Base-by-base conservation (phyloP, 2,113 vertebrate species). In the Entelurus aequoreus region DNA sequence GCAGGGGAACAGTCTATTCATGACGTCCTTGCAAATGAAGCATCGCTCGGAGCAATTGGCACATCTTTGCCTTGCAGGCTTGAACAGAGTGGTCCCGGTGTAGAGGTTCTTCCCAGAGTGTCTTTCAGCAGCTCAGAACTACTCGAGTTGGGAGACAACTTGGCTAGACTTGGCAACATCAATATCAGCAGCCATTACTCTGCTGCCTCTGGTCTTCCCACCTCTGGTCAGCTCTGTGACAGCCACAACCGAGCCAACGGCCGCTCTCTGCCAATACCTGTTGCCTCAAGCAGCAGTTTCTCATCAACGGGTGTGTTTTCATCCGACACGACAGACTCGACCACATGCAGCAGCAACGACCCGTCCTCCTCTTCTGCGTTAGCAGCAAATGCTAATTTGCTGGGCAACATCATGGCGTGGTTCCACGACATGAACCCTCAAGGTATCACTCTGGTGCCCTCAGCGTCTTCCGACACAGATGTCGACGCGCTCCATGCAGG, bases 351-450 rank as follows among this genome's bases (percentile, higher is more conserved):
- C 74, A 78, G 74, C 69, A 81, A 80, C 15, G 92, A 94, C 42
- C 87, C 92, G 40, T 83, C 84, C 19, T 84, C 83, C 0, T 80
- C 86, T 36, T 84, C 82, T 11, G 60, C 71, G 1, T 69, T 81
- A 36, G 89, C 90, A 38, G 81, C 92, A 71, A 93, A 53, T 67
- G 94, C 95, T 76, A 96, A 98, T 81, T 92, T 98, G 35, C 92
- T 99, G 62, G 96, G 96, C 71, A 98, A 98, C 80, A 97, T 99
- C 74, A 96, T 99, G 96, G 97, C 97, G 64, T 99, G 96, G 96
- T 98, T 99, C 87, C 96, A 98, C 60, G 97, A 99, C 85, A 97
- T 98, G 92, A 97, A 97, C 84, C 95, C 96, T 60, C 97, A 98
- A 85, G 95, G 93, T 61, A 93, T 98, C 71, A 93, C 93, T 71